Evolutionary conservation across 2,797 vertebrate species (phyloP), one percentile per base, ranked within the genome.

Genomic region (Poecilia wingei): DNA sequence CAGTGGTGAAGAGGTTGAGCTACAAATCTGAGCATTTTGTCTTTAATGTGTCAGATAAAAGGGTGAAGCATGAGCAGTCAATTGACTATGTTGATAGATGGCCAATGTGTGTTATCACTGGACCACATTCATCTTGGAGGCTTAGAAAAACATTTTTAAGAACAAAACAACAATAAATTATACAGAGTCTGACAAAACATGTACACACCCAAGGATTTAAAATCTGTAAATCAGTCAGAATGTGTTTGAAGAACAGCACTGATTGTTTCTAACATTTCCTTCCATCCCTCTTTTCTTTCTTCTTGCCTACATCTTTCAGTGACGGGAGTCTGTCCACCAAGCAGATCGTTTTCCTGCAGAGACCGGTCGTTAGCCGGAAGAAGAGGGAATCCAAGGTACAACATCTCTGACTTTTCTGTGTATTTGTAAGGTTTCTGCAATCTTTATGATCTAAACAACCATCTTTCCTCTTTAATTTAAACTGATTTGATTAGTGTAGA

Each of bases 341-440:
- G 93, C 98, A 99, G 95, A 97, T 99, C 16, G 96, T 99, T 84
- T 99, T 99, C 93, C 97, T 99, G 90, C 98, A 99, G 96, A 98
- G 98, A 96, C 98, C 98, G 0, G 91, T 97, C 82, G 93, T 99
- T 93, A 95, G 96, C 90, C 96, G 97, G 80, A 99, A 97, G 96
- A 97, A 95, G 93, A 97, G 95, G 88, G 98, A 99, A 46, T 95
- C 97, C 16, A 99, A 98, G 97, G 98, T 99, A 95, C 90, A 80
- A 75, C 77, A 86, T 86, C 87, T 87, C 81, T 78, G 73, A 57
- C 80, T 93, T 83, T 79, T 88, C 69, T 46, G 55, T 80, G 77
- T 64, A 13, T 87, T 87, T 85, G 5, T 70, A 70, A 45, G 12
- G 28, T 43, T 43, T 69, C 25, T 69, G 25, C 4, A 69, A 16